Evolutionary conservation across 2,888 invertebrate species (phyloP).

Genomic region (Crematogaster levior): DNA sequence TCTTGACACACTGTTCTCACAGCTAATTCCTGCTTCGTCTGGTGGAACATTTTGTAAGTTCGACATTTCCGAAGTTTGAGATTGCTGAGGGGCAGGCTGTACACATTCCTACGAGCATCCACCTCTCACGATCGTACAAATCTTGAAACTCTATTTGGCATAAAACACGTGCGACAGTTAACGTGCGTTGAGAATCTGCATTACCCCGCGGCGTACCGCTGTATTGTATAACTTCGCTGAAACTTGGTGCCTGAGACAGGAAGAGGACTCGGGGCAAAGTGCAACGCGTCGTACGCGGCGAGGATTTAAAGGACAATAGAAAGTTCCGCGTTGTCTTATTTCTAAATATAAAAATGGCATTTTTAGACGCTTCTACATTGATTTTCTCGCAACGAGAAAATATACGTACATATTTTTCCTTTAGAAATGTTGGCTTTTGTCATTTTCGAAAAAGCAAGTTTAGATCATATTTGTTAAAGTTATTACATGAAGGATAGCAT

Average conservation of each 20-base stretch:
- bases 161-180: constrained; percentile 51
- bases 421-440: not conserved
- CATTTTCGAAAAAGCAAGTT: not conserved
- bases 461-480: not conserved
- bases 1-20: constrained; percentile 52
- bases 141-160: constrained; percentile 54
- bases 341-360: not conserved
- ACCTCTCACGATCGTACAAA: constrained; percentile 51
- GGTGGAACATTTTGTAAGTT: constrained; percentile 50
- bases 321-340: constrained; percentile 36
- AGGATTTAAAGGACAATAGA: constrained; percentile 47
- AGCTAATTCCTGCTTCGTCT: constrained; percentile 58
- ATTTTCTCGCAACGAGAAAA: constrained; percentile 20
- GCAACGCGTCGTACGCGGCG: constrained; percentile 29
- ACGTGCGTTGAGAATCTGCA: constrained; percentile 57
- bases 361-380: not conserved
- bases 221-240: constrained; percentile 68
- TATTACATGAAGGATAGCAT: not conserved
- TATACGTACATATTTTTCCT: not conserved
- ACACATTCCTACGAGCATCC: constrained; percentile 49
- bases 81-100: constrained; percentile 25
- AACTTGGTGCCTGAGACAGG: constrained; percentile 63
- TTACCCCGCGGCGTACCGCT: constrained; percentile 52
- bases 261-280: constrained; percentile 58
- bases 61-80: constrained; percentile 46